These are phyloP conservation scores for Gonatopus flavifemur DNA, from an alignment of 1,140 invertebrate species.

Conservation along the genomic window DNA sequence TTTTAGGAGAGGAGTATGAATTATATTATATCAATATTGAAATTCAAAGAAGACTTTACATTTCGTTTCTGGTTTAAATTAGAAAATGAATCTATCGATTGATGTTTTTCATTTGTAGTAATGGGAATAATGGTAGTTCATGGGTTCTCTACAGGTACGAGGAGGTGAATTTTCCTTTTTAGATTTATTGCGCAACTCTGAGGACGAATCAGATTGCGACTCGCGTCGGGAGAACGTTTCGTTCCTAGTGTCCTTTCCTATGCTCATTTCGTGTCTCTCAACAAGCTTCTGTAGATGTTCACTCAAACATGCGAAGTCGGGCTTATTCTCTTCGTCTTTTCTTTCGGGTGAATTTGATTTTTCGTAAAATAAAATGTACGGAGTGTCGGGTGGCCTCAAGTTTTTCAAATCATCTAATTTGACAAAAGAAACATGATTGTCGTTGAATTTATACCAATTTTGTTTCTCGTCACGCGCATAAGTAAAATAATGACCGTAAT, in stretches of 20 bases:
- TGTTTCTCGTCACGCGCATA: constrained; percentile 69
- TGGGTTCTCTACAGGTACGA: constrained; percentile 45
- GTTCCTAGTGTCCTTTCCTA: constrained; percentile 45
- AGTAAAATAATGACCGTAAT: constrained; percentile 86
- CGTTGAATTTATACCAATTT: constrained; percentile 82
- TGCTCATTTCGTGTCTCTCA: constrained; percentile 45
- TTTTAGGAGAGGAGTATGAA: too few relatives aligned
- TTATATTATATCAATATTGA: too few relatives aligned
- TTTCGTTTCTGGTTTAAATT: too few relatives aligned
- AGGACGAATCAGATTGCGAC: constrained; percentile 12
- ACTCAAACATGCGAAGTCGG: constrained; percentile 45
- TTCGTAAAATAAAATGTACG: constrained; percentile 80
- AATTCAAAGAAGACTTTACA: too few relatives aligned
- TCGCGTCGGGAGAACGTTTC: constrained; percentile 20
- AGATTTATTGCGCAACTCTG: constrained; percentile 39
- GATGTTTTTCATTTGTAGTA: too few relatives aligned
- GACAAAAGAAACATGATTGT: constrained; percentile 67
- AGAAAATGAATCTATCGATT: too few relatives aligned
- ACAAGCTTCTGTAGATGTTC: constrained; percentile 56
- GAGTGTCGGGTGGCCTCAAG: constrained; percentile 72
- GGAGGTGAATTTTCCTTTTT: constrained; percentile 48
- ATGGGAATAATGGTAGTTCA: too few relatives aligned
- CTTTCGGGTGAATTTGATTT: constrained; percentile 27
- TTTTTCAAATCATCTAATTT: constrained; percentile 66
- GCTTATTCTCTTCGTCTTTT: constrained; percentile 39